phyloP scores from a whole-genome alignment of 1,140 invertebrate genomes.

The Heliothis virescens region DNA sequence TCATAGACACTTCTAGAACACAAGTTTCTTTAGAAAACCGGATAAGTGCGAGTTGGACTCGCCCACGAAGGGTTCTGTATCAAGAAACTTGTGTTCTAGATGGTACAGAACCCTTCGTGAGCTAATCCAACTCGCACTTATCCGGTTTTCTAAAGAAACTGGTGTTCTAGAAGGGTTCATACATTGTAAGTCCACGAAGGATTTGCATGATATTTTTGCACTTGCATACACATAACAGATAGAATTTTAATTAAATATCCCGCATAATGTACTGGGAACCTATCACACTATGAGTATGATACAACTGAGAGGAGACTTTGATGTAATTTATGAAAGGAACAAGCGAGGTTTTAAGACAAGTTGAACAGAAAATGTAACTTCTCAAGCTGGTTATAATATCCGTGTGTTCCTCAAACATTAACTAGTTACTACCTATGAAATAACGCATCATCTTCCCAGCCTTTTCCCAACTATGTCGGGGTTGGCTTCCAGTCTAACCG shows the following conservation, averaged over 20 bases:
- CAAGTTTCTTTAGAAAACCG: too few relatives aligned
- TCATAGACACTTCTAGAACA: too few relatives aligned
- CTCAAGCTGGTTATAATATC: background rate
- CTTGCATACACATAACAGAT: background rate
- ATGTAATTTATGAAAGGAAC: background rate
- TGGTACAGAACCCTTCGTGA: too few relatives aligned
- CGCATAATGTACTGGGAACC: background rate
- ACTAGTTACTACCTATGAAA: constrained; percentile 4
- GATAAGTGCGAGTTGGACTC: too few relatives aligned
- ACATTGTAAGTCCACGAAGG: background rate
- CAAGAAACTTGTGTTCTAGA: too few relatives aligned
- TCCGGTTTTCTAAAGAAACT: too few relatives aligned
- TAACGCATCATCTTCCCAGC: background rate
- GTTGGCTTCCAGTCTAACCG: too few relatives aligned
- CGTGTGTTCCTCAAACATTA: constrained; percentile 12
- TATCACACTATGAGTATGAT: background rate
- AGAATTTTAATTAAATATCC: background rate
- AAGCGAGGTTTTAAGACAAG: too few relatives aligned
- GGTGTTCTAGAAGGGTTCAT: background rate
- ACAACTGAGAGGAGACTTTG: background rate
- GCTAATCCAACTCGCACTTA: too few relatives aligned
- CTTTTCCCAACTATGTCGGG: too few relatives aligned
- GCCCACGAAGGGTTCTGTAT: too few relatives aligned
- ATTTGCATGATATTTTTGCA: background rate
- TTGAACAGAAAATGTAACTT: too few relatives aligned